Evolutionary conservation across 2,888 invertebrate species (phyloP), one percentile per base, ranked within the genome.

Genomic region (Campaea margaritaria): DNA sequence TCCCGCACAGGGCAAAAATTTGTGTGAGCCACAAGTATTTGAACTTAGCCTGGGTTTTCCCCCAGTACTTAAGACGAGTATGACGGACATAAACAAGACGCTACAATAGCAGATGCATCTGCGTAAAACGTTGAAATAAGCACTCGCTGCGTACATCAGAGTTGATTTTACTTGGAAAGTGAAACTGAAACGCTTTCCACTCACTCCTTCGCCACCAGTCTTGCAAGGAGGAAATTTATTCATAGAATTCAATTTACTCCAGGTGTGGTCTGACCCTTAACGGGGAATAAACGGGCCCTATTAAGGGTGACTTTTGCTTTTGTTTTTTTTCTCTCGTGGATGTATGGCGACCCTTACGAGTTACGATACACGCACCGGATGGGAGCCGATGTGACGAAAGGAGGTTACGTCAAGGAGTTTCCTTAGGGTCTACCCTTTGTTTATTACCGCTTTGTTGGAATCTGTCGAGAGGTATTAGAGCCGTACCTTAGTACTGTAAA

Each of bases 181-280:
- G 36, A 5, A n/a, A 36, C 1, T 4, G 12, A 59, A 59, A 57
- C 64, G 61, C 59, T 61, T 38, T 61, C 48, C 54, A 44, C 51
- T 49, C 31, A 48, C 44, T 57, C 43, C 58, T 67, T 54, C 31
- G 31, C 48, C 62, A 52, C 47, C 15, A 47, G 39, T 31, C 48
- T 36, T 62, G 48, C 42, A 50, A 44, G 47, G 47, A 43, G 14
- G 74, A 86, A 88, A 88, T 87, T 87, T 88, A 88, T 88, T 88
- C 88, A 88, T 88, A 84, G 87, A 87, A 88, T 87, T 87, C 87
- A 88, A 88, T 88, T 87, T 86, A 86, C 84, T 87, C 78, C 88
- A 88, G 87, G 88, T 87, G 88, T 85, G 86, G 82, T 81, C 82
- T 86, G 88, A 87, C 88, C 88, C 87, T 88, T 87, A 87, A 83